Percentiles rank a stretch among this genome's conserved stretches.
Evolutionary conservation across 2,888 invertebrate species (phyloP).

Genomic region (Mesopsocus fuscifrons): DNA sequence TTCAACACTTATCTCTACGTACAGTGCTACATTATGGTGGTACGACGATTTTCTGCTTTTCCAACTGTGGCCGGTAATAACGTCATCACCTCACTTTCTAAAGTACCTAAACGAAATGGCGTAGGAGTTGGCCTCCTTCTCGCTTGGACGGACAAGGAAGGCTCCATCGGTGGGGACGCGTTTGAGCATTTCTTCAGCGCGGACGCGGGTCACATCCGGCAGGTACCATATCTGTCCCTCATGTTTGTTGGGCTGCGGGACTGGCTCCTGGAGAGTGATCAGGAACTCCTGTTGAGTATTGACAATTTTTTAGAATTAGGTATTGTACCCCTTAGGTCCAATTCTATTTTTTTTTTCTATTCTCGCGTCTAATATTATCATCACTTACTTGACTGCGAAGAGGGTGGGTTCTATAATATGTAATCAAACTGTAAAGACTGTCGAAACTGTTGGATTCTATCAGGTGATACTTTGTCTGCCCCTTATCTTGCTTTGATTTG

Average conservation of each 20-base stretch:
- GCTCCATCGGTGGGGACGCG: conserved; percentile 78
- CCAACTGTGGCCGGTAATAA: no score
- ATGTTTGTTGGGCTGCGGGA: conserved; percentile 88
- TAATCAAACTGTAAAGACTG: conserved; percentile 77
- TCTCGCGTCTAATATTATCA: conserved; percentile 13
- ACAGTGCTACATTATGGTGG: no score
- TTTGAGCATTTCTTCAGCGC: conserved; percentile 76
- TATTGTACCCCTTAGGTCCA: no score
- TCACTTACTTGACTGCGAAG: conserved; percentile 63
- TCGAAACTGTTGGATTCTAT: conserved; percentile 79
- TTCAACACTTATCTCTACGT: no score
- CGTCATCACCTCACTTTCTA: no score
- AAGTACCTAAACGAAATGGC: conserved; percentile 90
- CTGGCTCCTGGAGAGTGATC: conserved; percentile 72
- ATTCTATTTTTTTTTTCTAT: background rate
- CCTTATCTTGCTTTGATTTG: conserved; percentile 71
- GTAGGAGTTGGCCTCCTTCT: conserved; percentile 66
- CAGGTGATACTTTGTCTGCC: conserved; percentile 74
- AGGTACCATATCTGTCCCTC: conserved; percentile 90
- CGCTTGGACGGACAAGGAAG: conserved; percentile 82
- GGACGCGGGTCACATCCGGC: conserved; percentile 52
- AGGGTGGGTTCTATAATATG: conserved; percentile 72
- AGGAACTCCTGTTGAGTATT: conserved; percentile 46
- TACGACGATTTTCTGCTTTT: no score
- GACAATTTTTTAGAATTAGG: no score